Evolutionary conservation across 2,888 invertebrate genomes (phyloP).

Genomic region (Cephus spinipes): DNA sequence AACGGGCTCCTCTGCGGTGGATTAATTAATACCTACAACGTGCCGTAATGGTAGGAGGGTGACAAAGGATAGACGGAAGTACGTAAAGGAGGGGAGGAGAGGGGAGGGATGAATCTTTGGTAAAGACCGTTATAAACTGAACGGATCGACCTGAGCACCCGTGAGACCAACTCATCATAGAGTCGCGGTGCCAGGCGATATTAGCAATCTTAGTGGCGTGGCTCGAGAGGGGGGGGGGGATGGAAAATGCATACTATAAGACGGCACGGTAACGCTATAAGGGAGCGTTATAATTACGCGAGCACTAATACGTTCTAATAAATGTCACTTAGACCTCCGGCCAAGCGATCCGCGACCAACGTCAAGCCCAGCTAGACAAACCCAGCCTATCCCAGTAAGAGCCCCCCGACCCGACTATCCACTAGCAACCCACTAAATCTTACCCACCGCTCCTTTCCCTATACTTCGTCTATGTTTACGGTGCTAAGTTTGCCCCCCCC

Average conservation of each 20-base stretch:
- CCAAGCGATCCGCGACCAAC: constrained; percentile 21
- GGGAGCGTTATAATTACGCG: constrained; percentile 44
- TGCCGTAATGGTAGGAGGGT: too few relatives aligned
- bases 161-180: constrained; percentile 2
- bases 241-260: constrained; percentile 1
- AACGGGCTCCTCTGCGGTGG: too few relatives aligned
- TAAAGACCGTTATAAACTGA: too few relatives aligned
- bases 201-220: not conserved
- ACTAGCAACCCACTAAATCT: constrained; percentile 5
- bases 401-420: not conserved
- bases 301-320: constrained; percentile 47
- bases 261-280: constrained; percentile 5
- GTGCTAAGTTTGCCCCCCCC: not conserved
- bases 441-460: constrained; percentile 2
- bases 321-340: constrained; percentile 41
- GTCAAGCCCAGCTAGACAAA: constrained; percentile 25
- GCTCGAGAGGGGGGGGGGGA: not conserved
- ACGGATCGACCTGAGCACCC: not conserved
- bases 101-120: not conserved
- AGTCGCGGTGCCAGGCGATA: not conserved
- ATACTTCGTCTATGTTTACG: not conserved
- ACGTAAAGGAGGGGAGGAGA: too few relatives aligned
- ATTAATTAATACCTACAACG: too few relatives aligned
- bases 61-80: too few relatives aligned
- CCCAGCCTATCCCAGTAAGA: constrained; percentile 21